Percentiles rank a stretch among this genome's conserved stretches.
Conservation (phyloP, 1,140 invertebrate species). For the Gonioctena quinquepunctata region DNA sequence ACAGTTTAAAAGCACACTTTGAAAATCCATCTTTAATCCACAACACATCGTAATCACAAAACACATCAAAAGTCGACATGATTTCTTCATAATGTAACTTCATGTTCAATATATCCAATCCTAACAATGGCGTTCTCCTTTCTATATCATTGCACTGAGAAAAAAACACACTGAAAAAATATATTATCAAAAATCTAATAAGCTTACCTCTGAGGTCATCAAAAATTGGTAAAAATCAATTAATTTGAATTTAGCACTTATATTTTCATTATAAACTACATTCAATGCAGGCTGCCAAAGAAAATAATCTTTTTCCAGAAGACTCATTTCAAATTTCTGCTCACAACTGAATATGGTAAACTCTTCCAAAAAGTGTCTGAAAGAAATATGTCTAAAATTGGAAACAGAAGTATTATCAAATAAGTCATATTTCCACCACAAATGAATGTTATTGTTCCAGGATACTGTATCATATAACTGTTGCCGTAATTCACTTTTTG, state of each 20-base stretch:
- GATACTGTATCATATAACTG: not conserved
- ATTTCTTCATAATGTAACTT: not conserved
- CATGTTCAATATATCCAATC: not conserved
- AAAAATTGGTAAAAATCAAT: too few relatives aligned
- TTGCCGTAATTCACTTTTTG: too few relatives aligned
- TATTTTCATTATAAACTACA: not conserved
- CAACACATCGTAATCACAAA: conserved; percentile 9
- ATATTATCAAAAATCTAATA: too few relatives aligned
- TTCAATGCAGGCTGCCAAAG: conserved; percentile 11
- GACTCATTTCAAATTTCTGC: not conserved
- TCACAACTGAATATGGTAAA: not conserved
- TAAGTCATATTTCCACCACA: conserved; percentile 9
- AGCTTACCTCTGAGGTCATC: too few relatives aligned
- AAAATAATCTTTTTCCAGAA: conserved; percentile 6
- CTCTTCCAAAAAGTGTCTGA: not conserved
- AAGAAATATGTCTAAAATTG: not conserved
- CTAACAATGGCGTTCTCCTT: not conserved
- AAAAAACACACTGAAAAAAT: too few relatives aligned
- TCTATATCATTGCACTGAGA: not conserved
- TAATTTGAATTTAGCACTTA: not conserved
- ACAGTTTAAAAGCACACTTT: not conserved
- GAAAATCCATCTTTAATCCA: not conserved
- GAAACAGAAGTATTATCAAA: not conserved
- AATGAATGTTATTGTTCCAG: too few relatives aligned
- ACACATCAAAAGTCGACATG: not conserved